A percentile compares a stretch with the other conserved stretches of the same genome.
Evolutionary conservation across 2,113 vertebrate species (phyloP).

Genomic region (Dasyprocta punctata): DNA sequence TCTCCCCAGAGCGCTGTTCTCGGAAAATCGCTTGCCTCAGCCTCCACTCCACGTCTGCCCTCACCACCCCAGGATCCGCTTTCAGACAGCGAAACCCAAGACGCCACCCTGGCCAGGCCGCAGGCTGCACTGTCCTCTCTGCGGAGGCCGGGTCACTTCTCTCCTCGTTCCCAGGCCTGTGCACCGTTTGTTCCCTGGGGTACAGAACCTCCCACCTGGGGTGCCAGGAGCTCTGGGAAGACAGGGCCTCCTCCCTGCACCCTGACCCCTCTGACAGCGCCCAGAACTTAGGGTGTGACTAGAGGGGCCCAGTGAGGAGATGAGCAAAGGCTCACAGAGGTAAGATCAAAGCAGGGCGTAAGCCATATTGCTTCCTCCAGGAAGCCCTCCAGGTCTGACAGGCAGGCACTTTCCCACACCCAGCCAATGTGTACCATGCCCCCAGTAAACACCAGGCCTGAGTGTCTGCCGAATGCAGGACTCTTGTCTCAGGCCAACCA

Average conservation of each 20-base stretch:
- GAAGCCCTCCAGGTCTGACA: neutral
- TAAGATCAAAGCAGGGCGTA: neutral
- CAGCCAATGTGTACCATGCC: neutral
- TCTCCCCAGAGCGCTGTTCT: neutral
- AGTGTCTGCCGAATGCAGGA: neutral
- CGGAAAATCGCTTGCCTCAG: neutral
- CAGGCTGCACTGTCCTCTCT: neutral
- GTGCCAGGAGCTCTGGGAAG: too few species aligned
- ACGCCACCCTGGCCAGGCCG: too few species aligned
- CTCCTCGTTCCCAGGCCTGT: neutral
- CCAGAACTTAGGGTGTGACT: neutral
- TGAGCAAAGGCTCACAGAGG: neutral
- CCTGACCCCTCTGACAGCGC: neutral
- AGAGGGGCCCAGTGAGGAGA: neutral
- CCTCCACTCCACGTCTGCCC: neutral
- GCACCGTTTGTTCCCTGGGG: neutral
- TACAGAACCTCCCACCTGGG: too few species aligned
- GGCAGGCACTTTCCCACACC: neutral
- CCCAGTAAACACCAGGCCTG: neutral
- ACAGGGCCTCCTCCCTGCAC: neutral
- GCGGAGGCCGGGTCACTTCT: neutral
- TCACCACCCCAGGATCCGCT: neutral
- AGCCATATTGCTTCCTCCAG: neutral
- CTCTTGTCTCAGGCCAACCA: neutral
- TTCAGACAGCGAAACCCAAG: neutral